Evolutionary conservation across 2,797 vertebrate species (phyloP).

Genomic region (Catostomus latipinnis): DNA sequence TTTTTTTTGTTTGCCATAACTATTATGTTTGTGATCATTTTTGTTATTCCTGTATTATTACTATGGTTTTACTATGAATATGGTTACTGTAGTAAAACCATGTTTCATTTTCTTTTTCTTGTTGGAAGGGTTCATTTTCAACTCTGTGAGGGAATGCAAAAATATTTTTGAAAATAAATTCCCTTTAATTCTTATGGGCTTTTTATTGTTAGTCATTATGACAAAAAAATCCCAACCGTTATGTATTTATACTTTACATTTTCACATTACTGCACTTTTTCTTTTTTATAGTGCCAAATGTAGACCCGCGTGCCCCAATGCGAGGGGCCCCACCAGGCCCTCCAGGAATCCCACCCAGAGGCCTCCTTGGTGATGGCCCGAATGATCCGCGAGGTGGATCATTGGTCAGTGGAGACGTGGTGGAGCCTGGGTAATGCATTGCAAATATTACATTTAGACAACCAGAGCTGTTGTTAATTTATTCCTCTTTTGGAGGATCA

Average conservation of each 20-base stretch:
- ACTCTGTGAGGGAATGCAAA: neutral
- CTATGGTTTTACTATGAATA: no score
- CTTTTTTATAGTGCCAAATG: slow-evolving; percentile 82
- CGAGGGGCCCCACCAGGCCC: slow-evolving; percentile 84
- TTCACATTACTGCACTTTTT: neutral
- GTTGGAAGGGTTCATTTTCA: no score
- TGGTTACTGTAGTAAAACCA: no score
- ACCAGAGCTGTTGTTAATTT: neutral
- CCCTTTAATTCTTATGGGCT: no score
- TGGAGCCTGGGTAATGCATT: slow-evolving; percentile 88
- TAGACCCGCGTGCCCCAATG: slow-evolving; percentile 86
- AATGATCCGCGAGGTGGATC: slow-evolving; percentile 98
- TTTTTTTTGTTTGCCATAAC: no score
- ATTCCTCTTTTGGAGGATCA: no score
- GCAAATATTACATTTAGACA: neutral
- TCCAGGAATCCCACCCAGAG: slow-evolving; percentile 89
- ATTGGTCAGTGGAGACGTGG: slow-evolving; percentile 90
- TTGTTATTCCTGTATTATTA: neutral
- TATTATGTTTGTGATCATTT: neutral
- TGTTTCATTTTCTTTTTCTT: no score
- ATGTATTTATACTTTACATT: neutral
- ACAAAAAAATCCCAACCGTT: no score
- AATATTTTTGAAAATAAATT: neutral
- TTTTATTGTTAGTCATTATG: neutral
- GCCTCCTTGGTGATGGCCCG: slow-evolving; percentile 95